These are phyloP conservation scores for Isurus oxyrinchus DNA, from an alignment of 2,113 vertebrate species.

Conservation along the genomic window DNA sequence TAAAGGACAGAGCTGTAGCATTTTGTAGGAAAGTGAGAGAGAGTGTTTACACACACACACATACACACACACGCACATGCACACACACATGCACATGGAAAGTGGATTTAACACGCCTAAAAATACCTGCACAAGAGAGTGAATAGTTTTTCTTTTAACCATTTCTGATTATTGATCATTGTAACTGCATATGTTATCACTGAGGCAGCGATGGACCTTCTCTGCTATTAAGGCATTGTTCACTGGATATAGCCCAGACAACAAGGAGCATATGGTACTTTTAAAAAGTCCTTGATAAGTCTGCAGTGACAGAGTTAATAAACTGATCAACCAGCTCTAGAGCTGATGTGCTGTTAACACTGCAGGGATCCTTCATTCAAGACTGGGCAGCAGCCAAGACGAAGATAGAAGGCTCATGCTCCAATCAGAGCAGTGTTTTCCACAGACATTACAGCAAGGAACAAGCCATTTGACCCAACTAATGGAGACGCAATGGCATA, in stretches of 20 bases:
- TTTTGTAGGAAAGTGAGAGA: background rate
- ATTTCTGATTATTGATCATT: too few relatives aligned
- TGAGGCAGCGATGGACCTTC: background rate
- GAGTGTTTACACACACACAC: background rate
- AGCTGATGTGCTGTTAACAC: constrained; percentile 41
- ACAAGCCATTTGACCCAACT: background rate
- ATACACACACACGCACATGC: too few relatives aligned
- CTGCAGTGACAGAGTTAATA: constrained; percentile 33
- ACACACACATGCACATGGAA: background rate
- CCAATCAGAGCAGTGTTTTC: background rate
- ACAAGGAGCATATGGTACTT: background rate
- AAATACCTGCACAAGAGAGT: background rate
- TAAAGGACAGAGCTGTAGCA: background rate
- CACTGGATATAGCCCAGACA: background rate
- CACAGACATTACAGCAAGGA: background rate
- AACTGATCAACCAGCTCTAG: constrained; percentile 33
- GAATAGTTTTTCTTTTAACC: background rate
- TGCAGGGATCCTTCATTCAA: constrained; percentile 38
- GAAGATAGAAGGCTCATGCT: background rate
- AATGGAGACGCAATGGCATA: background rate
- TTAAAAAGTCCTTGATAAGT: constrained; percentile 32
- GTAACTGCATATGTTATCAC: background rate
- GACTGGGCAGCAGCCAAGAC: constrained; percentile 20
- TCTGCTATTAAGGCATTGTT: constrained; percentile 2
- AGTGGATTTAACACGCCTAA: background rate